phyloP scores from a whole-genome alignment of 2,888 invertebrate genomes.

The Gari tellinella region DNA sequence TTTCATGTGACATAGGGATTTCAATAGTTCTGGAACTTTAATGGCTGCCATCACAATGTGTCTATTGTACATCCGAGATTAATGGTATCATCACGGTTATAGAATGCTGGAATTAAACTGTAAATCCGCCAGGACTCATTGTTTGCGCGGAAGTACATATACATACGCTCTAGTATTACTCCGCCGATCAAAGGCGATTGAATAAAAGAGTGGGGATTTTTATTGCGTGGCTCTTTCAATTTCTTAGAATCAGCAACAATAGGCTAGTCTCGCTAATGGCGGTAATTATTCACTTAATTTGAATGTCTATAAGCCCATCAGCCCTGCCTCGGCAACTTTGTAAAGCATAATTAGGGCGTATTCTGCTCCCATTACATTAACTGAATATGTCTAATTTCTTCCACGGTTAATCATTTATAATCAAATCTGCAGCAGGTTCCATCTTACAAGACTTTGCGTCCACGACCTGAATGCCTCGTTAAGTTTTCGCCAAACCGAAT shows the following conservation, averaged over 20 bases:
- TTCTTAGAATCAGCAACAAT: conserved; percentile 51
- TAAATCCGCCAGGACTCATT: conserved; percentile 45
- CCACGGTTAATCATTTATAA: too few relatives aligned
- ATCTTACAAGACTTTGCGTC: too few relatives aligned
- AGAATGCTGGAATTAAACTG: conserved; percentile 43
- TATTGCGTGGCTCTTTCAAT: conserved; percentile 45
- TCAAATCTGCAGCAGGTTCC: too few relatives aligned
- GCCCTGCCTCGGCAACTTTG: conserved; percentile 34
- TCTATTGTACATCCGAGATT: conserved; percentile 31
- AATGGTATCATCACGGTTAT: conserved; percentile 50
- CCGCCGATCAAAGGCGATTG: conserved; percentile 41
- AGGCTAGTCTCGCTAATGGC: conserved; percentile 24
- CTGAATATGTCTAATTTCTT: too few relatives aligned
- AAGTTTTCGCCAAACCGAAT: too few relatives aligned
- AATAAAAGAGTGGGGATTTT: conserved; percentile 38
- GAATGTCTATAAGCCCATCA: conserved; percentile 44
- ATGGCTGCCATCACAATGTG: conserved; percentile 35
- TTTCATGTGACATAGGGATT: not conserved
- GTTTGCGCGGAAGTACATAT: conserved; percentile 44
- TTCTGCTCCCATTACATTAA: conserved; percentile 4
- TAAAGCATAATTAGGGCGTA: conserved; percentile 31
- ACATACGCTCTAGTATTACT: conserved; percentile 42
- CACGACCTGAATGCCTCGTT: too few relatives aligned
- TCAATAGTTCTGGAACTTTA: conserved; percentile 31
- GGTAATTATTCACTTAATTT: conserved; percentile 49